Evolutionary conservation across 1,140 invertebrate genomes (phyloP), one percentile per base, ranked within the genome.

Genomic region (Drosophila azteca): DNA sequence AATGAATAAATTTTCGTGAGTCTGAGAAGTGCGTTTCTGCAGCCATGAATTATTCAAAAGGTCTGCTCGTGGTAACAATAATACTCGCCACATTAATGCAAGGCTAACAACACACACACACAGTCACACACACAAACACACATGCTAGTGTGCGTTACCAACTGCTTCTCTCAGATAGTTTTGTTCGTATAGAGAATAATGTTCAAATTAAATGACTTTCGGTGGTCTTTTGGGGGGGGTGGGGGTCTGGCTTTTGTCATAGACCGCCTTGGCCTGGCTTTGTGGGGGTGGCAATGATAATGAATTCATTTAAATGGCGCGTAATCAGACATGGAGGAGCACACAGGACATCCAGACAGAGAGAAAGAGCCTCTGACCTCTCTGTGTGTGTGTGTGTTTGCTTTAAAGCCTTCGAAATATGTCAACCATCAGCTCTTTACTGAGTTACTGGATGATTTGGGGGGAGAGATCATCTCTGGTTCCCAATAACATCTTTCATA

Each of bases 231-330:
- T 57, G 53, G 54, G 67, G 45, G 53, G 54, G 22, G 20, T 3
- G 8, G 31, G 8, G 31, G 2, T 61, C 63, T 64, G 62, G 17
- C 17, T 20, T 57, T 31, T 2, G 0, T 29, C 31, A 58, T 63
- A 75, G 74, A 26, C 55, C 45, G 29, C 50, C 45, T 35, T 46
- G 31, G 39, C 66, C 54, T 46, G 69, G 80, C 76, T 84, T 65
- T 75, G 65, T 66, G 64, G 60, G 31, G 8, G 2, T 22, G 55
- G 68, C 65, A 87, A 87, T 82, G 70, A 59, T 87, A 85, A 85
- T 85, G 82, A 87, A 85, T 85, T 85, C 72, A 78, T 85, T 85
- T 85, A 81, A 85, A 85, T 85, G 69, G 78, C 73, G 82, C 82
- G 82, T 87, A 87, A 87, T 87, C 79, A 88, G 71, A 85, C 53